phyloP scores from a whole-genome alignment of 2,888 invertebrate genomes.

The Tenthredo livida region DNA sequence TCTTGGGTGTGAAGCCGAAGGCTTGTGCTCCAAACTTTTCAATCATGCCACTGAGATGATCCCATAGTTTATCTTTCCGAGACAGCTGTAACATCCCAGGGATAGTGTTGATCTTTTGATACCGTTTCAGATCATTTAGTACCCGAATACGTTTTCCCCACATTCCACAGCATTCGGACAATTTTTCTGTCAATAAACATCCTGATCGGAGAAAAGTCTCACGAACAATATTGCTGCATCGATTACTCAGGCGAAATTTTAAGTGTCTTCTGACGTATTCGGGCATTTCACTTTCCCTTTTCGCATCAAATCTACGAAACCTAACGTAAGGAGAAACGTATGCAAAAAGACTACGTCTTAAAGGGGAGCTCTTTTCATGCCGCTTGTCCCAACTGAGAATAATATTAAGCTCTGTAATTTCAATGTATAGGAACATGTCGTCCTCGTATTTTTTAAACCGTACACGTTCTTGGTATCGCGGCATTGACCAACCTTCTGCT shows the following conservation, averaged over 20 bases:
- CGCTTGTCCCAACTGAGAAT: neutral
- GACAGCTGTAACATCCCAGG: conserved; percentile 98
- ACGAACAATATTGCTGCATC: neutral
- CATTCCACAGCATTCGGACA: conserved; percentile 20
- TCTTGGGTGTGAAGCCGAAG: conserved; percentile 95
- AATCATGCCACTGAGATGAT: neutral
- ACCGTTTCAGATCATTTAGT: conserved; percentile 86
- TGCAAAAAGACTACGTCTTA: neutral
- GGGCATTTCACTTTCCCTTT: conserved; percentile 29
- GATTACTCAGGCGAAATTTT: neutral
- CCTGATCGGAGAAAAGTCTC: conserved; percentile 17
- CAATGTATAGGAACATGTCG: neutral
- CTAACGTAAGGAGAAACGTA: conserved; percentile 7
- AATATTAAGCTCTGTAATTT: conserved; percentile 18
- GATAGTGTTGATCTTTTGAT: conserved; percentile 97
- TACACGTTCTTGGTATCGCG: neutral
- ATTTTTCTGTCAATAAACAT: conserved; percentile 6
- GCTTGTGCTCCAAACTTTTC: conserved; percentile 79
- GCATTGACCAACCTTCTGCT: neutral
- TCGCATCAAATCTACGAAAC: conserved; percentile 24
- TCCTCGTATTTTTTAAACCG: conserved; percentile 1
- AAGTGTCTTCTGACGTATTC: conserved; percentile 1
- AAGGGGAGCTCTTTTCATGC: neutral
- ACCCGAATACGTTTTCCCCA: conserved; percentile 83
- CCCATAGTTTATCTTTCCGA: conserved; percentile 87